Percentiles rank a stretch among this genome's conserved stretches.
Conservation (phyloP, 1,140 invertebrate genomes). For the Harpegnathos saltator region DNA sequence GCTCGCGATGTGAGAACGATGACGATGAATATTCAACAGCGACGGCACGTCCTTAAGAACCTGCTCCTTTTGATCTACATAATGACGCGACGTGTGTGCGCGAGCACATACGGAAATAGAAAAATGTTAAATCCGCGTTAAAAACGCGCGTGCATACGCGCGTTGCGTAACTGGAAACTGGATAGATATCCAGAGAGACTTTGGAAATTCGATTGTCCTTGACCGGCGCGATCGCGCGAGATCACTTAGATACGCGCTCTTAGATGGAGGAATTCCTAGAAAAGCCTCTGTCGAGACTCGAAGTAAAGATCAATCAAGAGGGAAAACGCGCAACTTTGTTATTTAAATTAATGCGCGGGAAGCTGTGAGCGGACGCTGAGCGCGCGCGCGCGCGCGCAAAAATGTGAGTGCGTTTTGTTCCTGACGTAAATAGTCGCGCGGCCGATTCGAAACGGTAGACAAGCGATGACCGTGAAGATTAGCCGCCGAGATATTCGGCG, state of each 20-base stretch:
- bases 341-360: conserved; percentile 7
- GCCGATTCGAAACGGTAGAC: not conserved
- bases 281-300: conserved; percentile 7
- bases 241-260: not conserved
- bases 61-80: conserved; percentile 19
- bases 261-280: not conserved
- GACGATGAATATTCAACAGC: conserved; percentile 47
- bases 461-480: not conserved
- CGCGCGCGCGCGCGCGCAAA: too few relatives aligned
- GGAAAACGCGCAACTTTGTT: not conserved
- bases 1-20: not conserved
- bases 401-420: not conserved
- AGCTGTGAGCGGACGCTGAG: not conserved
- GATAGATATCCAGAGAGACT: conserved; percentile 20
- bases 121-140: conserved; percentile 12
- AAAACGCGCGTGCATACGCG: too few relatives aligned
- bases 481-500: not conserved
- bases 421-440: not conserved
- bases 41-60: conserved; percentile 8
- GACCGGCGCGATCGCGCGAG: not conserved
- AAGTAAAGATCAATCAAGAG: conserved; percentile 4
- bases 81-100: conserved; percentile 13
- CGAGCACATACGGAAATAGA: conserved; percentile 11
- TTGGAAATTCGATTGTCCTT: conserved; percentile 38
- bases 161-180: conserved; percentile 33